These are phyloP conservation scores for Trachops cirrhosus DNA, from an alignment of 2,797 vertebrate genomes.

Conservation along the genomic window DNA sequence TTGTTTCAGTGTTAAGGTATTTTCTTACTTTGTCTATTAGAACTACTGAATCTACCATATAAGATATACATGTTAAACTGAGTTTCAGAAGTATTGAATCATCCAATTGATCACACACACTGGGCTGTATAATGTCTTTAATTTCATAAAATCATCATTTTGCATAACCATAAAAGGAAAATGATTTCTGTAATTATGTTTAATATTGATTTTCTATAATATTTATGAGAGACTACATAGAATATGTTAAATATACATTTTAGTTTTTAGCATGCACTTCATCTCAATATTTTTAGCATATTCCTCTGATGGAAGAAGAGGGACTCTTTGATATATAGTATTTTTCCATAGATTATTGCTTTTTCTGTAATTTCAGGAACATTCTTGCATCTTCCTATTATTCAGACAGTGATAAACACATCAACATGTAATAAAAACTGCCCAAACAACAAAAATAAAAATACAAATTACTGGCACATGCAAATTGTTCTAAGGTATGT, in stretches of 20 bases:
- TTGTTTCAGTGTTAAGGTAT: not conserved
- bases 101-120: not conserved
- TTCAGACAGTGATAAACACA: not conserved
- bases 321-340: not conserved
- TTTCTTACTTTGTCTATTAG: not conserved
- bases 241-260: not conserved
- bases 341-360: not conserved
- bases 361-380: not conserved
- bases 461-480: not conserved
- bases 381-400: not conserved
- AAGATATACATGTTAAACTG: not conserved
- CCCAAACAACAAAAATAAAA: not conserved
- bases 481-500: not conserved
- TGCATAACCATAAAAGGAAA: not conserved
- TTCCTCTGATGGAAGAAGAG: not conserved
- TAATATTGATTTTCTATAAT: not conserved
- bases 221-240: not conserved
- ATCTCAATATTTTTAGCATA: not conserved
- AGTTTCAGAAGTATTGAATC: not conserved
- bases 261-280: not conserved
- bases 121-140: not conserved
- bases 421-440: not conserved
- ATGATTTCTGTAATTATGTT: not conserved
- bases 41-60: not conserved
- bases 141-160: not conserved